Conservation (phyloP, 2,113 vertebrate species). For the Neopipo cinnamomea region DNA sequence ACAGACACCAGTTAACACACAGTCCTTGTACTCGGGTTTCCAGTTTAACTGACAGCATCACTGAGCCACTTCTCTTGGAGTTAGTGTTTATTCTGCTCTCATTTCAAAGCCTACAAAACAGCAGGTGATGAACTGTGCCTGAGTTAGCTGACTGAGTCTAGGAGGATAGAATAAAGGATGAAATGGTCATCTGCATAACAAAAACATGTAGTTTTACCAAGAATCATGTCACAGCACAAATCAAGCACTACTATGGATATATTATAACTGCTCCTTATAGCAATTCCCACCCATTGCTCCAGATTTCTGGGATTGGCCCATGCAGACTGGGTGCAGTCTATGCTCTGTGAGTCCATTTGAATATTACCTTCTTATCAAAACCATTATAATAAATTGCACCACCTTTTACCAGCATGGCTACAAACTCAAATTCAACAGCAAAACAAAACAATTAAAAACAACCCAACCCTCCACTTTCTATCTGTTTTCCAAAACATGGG, state of each 20-base stretch:
- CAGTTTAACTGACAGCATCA: neutral
- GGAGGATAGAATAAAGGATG: neutral
- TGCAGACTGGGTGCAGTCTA: neutral
- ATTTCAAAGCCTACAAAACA: neutral
- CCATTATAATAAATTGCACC: neutral
- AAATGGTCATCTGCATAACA: neutral
- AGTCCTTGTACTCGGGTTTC: neutral
- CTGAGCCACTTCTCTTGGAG: neutral
- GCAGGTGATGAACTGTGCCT: neutral
- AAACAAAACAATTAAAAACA: neutral
- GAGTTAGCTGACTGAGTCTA: neutral
- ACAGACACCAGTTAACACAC: neutral
- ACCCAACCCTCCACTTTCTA: neutral
- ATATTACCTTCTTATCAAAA: neutral
- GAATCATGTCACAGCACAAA: neutral
- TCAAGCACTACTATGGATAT: neutral
- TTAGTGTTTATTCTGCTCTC: neutral
- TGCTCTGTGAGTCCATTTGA: neutral
- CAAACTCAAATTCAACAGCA: neutral
- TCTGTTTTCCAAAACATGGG: neutral
- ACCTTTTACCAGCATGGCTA: neutral
- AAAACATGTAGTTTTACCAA: neutral
- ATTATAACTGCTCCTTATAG: neutral
- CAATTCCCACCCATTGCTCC: neutral
- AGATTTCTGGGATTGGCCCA: neutral